Percentiles rank a stretch among this genome's conserved stretches.
phyloP scores from a whole-genome alignment of 2,113 vertebrate species.

The Ia io region DNA sequence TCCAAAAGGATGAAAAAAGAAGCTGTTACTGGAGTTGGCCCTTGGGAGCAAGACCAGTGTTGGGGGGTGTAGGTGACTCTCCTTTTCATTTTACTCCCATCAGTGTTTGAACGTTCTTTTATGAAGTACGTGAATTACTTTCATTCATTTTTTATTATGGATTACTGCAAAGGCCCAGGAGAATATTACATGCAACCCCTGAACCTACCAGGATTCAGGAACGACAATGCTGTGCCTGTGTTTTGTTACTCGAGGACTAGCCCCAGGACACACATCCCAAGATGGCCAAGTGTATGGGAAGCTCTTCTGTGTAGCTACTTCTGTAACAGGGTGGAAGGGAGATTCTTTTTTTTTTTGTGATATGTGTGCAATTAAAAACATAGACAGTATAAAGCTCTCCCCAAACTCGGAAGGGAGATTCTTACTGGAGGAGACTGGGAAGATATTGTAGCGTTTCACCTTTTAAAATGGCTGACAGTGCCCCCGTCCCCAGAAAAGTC shows the following conservation, averaged over 20 bases:
- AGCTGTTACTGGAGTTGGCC: not conserved
- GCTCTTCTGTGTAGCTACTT: not conserved
- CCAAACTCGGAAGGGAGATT: not conserved
- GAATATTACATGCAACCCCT: not conserved
- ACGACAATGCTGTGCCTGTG: not conserved
- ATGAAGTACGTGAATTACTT: not conserved
- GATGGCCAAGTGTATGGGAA: not conserved
- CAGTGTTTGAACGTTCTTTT: not conserved
- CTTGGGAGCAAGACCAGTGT: not conserved
- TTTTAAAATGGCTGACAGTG: not conserved
- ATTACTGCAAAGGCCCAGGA: not conserved
- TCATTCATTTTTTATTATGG: not conserved
- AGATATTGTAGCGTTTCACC: not conserved
- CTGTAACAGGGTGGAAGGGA: not conserved
- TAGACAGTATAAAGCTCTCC: too few relatives aligned
- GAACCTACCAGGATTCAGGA: not conserved
- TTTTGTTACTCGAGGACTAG: not conserved
- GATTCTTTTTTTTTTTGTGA: too few relatives aligned
- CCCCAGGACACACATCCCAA: not conserved
- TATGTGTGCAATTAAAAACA: too few relatives aligned
- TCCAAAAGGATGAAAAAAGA: not conserved
- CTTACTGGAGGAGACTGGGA: not conserved
- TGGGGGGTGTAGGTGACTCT: not conserved
- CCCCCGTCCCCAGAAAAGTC: not conserved
- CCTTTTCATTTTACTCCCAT: not conserved